These are phyloP conservation scores for Grammomys surdaster DNA, from an alignment of 2,113 vertebrate species.

Conservation along the genomic window DNA sequence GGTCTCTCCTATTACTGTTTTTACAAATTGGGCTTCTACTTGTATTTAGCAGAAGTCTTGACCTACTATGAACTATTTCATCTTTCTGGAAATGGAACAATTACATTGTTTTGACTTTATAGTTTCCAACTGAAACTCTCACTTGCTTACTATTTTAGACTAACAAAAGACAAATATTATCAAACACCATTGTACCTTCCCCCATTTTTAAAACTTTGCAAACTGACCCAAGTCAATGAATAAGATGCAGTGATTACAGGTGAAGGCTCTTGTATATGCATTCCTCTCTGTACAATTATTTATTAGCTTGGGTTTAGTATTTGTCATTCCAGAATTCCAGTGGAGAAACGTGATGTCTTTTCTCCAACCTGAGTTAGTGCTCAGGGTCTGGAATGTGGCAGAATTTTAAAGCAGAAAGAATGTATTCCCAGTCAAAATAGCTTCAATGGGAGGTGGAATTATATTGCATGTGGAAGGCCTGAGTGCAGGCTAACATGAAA, in stretches of 20 bases:
- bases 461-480: too few relatives aligned
- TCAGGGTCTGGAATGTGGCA: background rate
- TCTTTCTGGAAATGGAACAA: background rate
- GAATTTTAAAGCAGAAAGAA: background rate
- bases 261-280: background rate
- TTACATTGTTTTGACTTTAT: background rate
- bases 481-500: background rate
- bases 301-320: background rate
- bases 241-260: background rate
- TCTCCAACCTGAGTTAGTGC: background rate
- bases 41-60: slow-evolving; percentile 21
- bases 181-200: background rate
- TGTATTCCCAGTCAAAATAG: background rate
- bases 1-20: background rate
- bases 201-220: background rate
- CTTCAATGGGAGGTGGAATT: background rate
- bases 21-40: background rate
- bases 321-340: background rate
- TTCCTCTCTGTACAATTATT: background rate
- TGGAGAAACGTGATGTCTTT: background rate
- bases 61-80: background rate
- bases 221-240: background rate
- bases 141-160: slow-evolving; percentile 7
- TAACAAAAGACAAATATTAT: background rate
- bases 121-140: background rate